A percentile compares a stretch with the other conserved stretches of the same genome.
Conservation (phyloP, 2,113 vertebrate genomes). For the Labrus mixtus region DNA sequence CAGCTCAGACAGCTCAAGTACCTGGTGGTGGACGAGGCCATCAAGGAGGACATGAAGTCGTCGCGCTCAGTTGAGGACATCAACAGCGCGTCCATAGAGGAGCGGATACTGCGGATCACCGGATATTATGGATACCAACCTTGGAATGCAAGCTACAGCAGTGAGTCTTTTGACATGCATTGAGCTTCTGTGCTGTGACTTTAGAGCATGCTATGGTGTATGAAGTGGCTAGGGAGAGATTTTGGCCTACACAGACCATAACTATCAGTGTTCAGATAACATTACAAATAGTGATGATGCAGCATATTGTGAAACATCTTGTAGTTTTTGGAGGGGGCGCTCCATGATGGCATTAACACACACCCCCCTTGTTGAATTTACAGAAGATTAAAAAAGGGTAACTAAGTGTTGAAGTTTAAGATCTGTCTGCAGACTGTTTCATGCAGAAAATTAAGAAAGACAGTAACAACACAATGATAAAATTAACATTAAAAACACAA, state of each 20-base stretch:
- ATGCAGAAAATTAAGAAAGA: no score
- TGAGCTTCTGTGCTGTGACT: conserved; percentile 1
- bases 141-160: conserved; percentile 91
- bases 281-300: neutral
- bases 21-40: conserved; percentile 94
- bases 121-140: conserved; percentile 97
- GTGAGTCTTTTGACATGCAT: conserved; percentile 81
- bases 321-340: neutral
- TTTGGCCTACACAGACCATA: neutral
- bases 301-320: neutral
- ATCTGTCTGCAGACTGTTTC: no score
- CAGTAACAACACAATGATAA: no score
- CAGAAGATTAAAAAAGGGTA: no score
- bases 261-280: neutral
- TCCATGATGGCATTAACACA: neutral
- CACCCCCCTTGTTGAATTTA: no score
- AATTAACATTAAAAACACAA: no score
- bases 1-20: conserved; percentile 96
- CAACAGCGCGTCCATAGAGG: conserved; percentile 92
- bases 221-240: neutral
- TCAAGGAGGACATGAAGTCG: conserved; percentile 95
- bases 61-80: conserved; percentile 95
- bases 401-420: no score
- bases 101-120: conserved; percentile 92
- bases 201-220: neutral